Conservation (phyloP, 2,797 vertebrate genomes). For the Sphaeramia orbicularis region DNA sequence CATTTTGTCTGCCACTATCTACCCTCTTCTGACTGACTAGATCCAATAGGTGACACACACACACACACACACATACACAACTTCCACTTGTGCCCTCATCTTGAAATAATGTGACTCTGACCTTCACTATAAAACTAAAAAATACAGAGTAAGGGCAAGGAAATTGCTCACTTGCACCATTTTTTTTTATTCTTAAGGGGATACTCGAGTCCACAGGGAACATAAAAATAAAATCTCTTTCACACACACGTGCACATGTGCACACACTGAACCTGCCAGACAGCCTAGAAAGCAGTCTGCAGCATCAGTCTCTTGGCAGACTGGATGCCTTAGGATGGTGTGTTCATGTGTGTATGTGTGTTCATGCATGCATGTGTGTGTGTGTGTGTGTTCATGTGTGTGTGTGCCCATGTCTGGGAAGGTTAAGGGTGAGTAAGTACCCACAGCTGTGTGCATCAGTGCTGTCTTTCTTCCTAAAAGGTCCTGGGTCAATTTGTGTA, state of each 20-base stretch:
- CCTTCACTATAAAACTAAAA: constrained; percentile 8
- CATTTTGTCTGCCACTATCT: neutral
- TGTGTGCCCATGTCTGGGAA: constrained; percentile 35
- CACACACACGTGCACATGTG: constrained; percentile 15
- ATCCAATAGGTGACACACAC: constrained; percentile 6
- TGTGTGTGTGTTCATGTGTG: constrained; percentile 25
- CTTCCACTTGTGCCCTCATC: neutral
- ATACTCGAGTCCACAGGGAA: constrained; percentile 16
- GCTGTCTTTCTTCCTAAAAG: constrained; percentile 47
- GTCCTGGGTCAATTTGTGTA: constrained; percentile 13
- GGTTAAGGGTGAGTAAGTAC: constrained; percentile 71
- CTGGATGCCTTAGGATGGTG: constrained; percentile 37
- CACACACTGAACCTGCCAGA: constrained; percentile 29
- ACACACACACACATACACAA: constrained; percentile 2
- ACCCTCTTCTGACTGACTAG: constrained; percentile 9
- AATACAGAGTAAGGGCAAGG: constrained; percentile 13
- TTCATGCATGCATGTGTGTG: too few relatives aligned
- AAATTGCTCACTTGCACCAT: constrained; percentile 18
- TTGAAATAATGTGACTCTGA: constrained; percentile 15
- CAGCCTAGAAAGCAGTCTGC: constrained; percentile 56
- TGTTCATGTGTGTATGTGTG: constrained; percentile 19
- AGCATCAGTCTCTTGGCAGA: constrained; percentile 58
- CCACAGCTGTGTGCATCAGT: constrained; percentile 67
- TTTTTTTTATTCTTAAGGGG: constrained; percentile 20
- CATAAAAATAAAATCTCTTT: constrained; percentile 43